A percentile compares a stretch with the other conserved stretches of the same genome.
These are phyloP conservation scores for Ormyrus nitidulus DNA, from an alignment of 2,888 invertebrate species.

Conservation along the genomic window DNA sequence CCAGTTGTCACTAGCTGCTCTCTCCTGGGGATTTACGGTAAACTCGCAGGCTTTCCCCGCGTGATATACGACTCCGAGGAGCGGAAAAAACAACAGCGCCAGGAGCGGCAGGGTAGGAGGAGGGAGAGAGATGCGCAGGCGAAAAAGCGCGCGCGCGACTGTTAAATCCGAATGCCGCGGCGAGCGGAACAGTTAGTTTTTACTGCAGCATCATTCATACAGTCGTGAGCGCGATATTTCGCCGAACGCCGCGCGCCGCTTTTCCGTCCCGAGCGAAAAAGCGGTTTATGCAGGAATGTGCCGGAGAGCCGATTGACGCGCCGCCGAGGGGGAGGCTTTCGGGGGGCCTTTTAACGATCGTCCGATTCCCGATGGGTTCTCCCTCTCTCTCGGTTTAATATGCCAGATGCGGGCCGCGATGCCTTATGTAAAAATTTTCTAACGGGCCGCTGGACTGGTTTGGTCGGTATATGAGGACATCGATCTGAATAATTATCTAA, in stretches of 20 bases:
- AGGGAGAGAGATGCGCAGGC: conserved; percentile 13
- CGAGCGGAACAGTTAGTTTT: conserved; percentile 52
- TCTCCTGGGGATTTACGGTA: conserved; percentile 26
- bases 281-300: too few relatives aligned
- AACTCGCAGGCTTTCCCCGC: neutral
- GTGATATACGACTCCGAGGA: conserved; percentile 24
- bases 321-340: neutral
- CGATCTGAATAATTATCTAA: too few relatives aligned
- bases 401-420: too few relatives aligned
- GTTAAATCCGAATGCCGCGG: conserved; percentile 16
- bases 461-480: too few relatives aligned
- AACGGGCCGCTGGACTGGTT: too few relatives aligned
- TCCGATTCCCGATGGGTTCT: too few relatives aligned
- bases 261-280: too few relatives aligned
- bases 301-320: neutral
- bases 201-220: conserved; percentile 47
- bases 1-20: too few relatives aligned
- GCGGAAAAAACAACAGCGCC: neutral
- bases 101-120: too few relatives aligned
- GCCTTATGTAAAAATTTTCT: too few relatives aligned
- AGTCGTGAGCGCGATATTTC: neutral
- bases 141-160: conserved; percentile 28
- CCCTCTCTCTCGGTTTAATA: too few relatives aligned
- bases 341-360: neutral
- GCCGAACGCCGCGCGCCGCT: neutral